A percentile compares a stretch with the other conserved stretches of the same genome.
Conservation (phyloP, 2,888 invertebrate genomes). For the Agonum fuliginosum region DNA sequence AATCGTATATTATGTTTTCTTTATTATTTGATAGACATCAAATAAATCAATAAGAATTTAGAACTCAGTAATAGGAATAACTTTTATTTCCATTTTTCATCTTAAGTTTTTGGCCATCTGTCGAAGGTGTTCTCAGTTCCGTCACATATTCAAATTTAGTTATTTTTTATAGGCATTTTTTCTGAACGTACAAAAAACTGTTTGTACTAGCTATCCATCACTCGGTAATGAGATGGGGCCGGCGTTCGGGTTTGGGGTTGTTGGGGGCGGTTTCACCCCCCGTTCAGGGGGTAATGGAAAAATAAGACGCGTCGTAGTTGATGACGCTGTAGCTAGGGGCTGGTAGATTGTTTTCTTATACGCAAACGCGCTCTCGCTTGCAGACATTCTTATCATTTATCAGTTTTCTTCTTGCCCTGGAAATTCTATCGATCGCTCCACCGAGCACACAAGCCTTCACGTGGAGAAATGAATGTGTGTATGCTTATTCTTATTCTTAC, state of each 20-base stretch:
- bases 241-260: constrained; percentile 1
- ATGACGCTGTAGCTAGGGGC: constrained; percentile 52
- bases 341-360: constrained; percentile 58
- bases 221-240: constrained; percentile 54
- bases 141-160: constrained; percentile 48
- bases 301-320: constrained; percentile 56
- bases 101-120: too few relatives aligned
- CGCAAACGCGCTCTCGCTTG: constrained; percentile 56
- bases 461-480: constrained; percentile 26
- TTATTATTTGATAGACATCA: too few relatives aligned
- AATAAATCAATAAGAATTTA: too few relatives aligned
- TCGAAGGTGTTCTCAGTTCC: too few relatives aligned
- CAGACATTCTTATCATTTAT: constrained; percentile 59
- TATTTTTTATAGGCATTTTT: constrained; percentile 45
- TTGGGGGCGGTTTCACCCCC: not conserved
- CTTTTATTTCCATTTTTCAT: too few relatives aligned
- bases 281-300: constrained; percentile 53
- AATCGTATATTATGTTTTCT: too few relatives aligned
- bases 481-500: not conserved
- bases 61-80: too few relatives aligned
- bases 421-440: constrained; percentile 50
- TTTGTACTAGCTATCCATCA: constrained; percentile 57
- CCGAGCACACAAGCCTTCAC: constrained; percentile 22
- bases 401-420: constrained; percentile 58
- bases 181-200: constrained; percentile 45